Conservation (phyloP, 1,140 invertebrate species). For the Drosophila paulistorum region DNA sequence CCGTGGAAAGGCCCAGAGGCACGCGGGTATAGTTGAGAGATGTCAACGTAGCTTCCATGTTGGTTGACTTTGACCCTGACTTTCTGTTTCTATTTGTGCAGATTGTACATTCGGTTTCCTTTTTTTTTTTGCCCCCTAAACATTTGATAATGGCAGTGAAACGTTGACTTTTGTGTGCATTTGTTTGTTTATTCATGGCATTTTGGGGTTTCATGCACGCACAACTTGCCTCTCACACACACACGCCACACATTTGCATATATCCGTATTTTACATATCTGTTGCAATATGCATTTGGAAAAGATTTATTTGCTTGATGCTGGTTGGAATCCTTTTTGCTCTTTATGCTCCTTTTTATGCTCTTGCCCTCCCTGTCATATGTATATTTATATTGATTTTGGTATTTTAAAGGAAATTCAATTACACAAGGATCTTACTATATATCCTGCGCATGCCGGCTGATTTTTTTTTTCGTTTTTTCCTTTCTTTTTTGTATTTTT, state of each 20-base stretch:
- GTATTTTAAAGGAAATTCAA: constrained; percentile 66
- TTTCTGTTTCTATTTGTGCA: constrained; percentile 47
- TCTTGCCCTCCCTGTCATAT: constrained; percentile 12
- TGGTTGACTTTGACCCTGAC: constrained; percentile 40
- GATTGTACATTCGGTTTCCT: constrained; percentile 34
- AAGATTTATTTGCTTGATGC: constrained; percentile 38
- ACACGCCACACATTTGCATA: constrained; percentile 56
- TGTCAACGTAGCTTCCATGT: constrained; percentile 19
- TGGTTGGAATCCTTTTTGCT: background rate
- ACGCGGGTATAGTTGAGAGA: background rate
- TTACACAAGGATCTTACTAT: constrained; percentile 40
- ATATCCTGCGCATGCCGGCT: constrained; percentile 35
- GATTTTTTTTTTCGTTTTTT: background rate
- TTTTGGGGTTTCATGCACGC: constrained; percentile 32
- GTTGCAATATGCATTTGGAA: constrained; percentile 14
- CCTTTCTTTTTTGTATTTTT: background rate
- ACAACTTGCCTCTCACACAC: constrained; percentile 36
- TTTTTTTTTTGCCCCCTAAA: background rate
- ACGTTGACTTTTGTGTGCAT: constrained; percentile 38
- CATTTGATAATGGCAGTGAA: constrained; percentile 63
- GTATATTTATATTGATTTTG: constrained; percentile 58
- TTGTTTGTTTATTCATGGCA: constrained; percentile 60
- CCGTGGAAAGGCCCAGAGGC: background rate
- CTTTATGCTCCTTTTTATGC: constrained; percentile 13
- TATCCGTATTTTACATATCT: constrained; percentile 33